Conservation (phyloP, 2,888 invertebrate genomes). For the Lasius fuliginosus region DNA sequence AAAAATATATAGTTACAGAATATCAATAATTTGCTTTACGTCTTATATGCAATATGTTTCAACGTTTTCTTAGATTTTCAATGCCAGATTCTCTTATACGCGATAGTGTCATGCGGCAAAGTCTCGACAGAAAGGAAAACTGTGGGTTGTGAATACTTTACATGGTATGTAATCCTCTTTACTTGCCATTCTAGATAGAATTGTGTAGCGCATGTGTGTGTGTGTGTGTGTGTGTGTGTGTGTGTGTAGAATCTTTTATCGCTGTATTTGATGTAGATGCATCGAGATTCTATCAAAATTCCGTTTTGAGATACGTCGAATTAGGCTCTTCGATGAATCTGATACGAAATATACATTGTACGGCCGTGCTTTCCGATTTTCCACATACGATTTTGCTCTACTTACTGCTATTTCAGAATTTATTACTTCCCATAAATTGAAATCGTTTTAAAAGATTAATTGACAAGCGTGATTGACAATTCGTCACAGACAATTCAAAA, state of each 20-base stretch:
- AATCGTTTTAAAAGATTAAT: constrained; percentile 3
- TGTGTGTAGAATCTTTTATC: constrained; percentile 30
- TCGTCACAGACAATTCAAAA: neutral
- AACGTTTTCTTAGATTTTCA: neutral
- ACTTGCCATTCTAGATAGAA: constrained; percentile 14
- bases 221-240: too few relatives aligned
- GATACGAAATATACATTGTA: neutral
- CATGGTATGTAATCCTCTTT: constrained; percentile 36
- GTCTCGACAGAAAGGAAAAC: constrained; percentile 31
- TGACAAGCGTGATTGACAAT: neutral
- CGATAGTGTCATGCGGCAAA: constrained; percentile 7
- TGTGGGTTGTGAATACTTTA: constrained; percentile 37
- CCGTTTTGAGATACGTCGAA: constrained; percentile 20
- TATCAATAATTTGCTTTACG: neutral
- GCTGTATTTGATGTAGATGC: neutral
- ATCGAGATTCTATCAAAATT: constrained; percentile 51
- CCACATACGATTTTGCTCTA: neutral
- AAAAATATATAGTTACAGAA: neutral
- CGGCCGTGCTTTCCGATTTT: neutral
- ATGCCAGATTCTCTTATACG: neutral
- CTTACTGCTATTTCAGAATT: neutral
- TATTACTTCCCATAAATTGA: neutral
- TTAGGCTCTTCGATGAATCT: constrained; percentile 10
- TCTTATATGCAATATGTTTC: neutral
- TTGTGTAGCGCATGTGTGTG: neutral